Evolutionary conservation across 2,797 vertebrate species (phyloP).

Genomic region (Mus caroli): DNA sequence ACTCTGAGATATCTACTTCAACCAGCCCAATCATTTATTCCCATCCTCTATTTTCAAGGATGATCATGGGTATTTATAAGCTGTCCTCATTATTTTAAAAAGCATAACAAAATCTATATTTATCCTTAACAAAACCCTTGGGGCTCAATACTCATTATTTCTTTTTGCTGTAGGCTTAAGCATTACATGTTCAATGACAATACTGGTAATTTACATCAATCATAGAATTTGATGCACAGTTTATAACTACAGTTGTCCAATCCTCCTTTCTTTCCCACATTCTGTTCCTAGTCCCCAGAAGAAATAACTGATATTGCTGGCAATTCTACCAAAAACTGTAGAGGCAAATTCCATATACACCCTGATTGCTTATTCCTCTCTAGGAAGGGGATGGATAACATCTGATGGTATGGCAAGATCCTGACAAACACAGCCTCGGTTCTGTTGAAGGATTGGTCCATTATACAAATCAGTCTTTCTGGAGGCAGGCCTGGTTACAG

Average conservation of each 20-base stretch:
- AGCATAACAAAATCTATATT: slow-evolving; percentile 42
- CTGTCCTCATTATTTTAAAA: slow-evolving; percentile 35
- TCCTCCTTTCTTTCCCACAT: not conserved
- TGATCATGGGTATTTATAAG: slow-evolving; percentile 9
- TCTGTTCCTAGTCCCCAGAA: not conserved
- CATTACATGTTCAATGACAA: slow-evolving; percentile 16
- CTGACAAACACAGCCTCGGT: not conserved
- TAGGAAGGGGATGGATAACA: not conserved
- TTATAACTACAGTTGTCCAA: not conserved
- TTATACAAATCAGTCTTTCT: not conserved
- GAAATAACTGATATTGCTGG: not conserved
- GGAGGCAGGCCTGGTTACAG: not conserved
- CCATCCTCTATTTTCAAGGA: slow-evolving; percentile 7
- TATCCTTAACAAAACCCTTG: slow-evolving; percentile 34
- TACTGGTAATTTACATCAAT: not conserved
- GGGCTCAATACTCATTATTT: not conserved
- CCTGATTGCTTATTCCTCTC: not conserved
- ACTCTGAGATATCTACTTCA: not conserved
- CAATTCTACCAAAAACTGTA: not conserved
- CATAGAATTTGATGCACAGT: not conserved
- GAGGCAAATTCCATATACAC: not conserved
- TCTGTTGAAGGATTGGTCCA: not conserved
- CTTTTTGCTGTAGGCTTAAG: slow-evolving; percentile 41
- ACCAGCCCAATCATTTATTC: not conserved
- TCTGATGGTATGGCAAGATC: not conserved